These are phyloP conservation scores for Adrianichthys oophorus DNA, from an alignment of 2,797 vertebrate genomes.

Conservation along the genomic window DNA sequence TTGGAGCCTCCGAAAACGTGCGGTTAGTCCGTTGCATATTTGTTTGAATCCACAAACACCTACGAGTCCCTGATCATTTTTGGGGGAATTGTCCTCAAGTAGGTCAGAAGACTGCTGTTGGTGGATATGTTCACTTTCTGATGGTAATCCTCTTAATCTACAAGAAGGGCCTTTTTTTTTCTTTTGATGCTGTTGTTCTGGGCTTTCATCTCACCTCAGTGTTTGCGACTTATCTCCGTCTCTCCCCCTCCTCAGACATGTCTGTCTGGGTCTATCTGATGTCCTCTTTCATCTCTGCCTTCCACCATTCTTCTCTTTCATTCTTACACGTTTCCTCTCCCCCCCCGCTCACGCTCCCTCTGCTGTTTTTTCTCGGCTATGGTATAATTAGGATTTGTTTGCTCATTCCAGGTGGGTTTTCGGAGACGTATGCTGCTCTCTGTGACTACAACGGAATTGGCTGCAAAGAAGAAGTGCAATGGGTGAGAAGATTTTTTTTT, in stretches of 20 bases:
- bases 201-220: conserved; percentile 62
- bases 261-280: conserved; percentile 14
- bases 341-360: conserved; percentile 7
- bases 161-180: conserved; percentile 21
- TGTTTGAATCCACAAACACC: conserved; percentile 5
- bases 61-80: background rate
- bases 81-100: conserved; percentile 34
- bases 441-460: conserved; percentile 92
- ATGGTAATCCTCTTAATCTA: conserved; percentile 62
- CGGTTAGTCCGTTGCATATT: conserved; percentile 71
- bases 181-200: conserved; percentile 39
- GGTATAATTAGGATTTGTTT: conserved; percentile 12
- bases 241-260: conserved; percentile 1
- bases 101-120: conserved; percentile 55
- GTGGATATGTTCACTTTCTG: conserved; percentile 35
- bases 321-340: background rate
- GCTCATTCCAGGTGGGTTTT: conserved; percentile 84
- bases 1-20: conserved; percentile 87
- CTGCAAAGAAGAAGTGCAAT: conserved; percentile 93
- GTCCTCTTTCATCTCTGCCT: conserved; percentile 42
- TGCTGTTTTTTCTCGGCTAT: conserved; percentile 8
- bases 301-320: conserved; percentile 2
- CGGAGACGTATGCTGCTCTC: conserved; percentile 89
- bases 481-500: conserved; percentile 79
- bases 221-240: conserved; percentile 38